phyloP scores from a whole-genome alignment of 2,888 invertebrate genomes.

The Mactromeris polynyma region DNA sequence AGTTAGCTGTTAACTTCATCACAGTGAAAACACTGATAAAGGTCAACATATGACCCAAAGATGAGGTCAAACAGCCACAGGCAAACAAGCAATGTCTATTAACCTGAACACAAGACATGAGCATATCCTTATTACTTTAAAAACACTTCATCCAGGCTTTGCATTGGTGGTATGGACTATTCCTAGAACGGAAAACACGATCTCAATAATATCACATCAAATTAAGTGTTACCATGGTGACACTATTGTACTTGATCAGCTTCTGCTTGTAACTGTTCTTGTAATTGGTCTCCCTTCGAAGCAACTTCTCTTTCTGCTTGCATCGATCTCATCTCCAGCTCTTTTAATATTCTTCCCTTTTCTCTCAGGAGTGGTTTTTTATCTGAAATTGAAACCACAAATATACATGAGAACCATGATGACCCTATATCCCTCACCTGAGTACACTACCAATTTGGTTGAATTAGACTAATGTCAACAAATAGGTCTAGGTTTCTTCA shows the following conservation, averaged over 20 bases:
- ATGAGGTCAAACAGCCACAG: too few relatives aligned
- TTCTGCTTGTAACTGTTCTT: constrained; percentile 31
- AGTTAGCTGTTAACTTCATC: too few relatives aligned
- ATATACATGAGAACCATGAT: too few relatives aligned
- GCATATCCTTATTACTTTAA: not conserved
- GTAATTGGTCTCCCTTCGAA: constrained; percentile 13
- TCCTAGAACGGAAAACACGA: not conserved
- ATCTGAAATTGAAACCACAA: constrained; percentile 31
- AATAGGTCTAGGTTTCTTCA: too few relatives aligned
- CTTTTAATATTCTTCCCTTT: constrained; percentile 31
- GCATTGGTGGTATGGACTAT: not conserved
- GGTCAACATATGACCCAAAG: too few relatives aligned
- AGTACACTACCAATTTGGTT: too few relatives aligned
- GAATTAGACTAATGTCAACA: too few relatives aligned
- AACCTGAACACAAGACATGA: too few relatives aligned
- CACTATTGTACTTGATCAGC: constrained; percentile 28
- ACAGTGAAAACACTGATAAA: too few relatives aligned
- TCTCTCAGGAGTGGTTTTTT: constrained; percentile 29
- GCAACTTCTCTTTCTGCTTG: constrained; percentile 38
- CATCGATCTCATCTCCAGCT: constrained; percentile 34
- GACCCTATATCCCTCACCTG: too few relatives aligned
- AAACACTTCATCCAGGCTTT: not conserved
- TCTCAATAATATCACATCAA: not conserved
- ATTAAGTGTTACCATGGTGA: not conserved
- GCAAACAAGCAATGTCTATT: too few relatives aligned